Evolutionary conservation across 2,113 vertebrate species (phyloP), one percentile per base, ranked within the genome.

Genomic region (Sapayoa aenigma): DNA sequence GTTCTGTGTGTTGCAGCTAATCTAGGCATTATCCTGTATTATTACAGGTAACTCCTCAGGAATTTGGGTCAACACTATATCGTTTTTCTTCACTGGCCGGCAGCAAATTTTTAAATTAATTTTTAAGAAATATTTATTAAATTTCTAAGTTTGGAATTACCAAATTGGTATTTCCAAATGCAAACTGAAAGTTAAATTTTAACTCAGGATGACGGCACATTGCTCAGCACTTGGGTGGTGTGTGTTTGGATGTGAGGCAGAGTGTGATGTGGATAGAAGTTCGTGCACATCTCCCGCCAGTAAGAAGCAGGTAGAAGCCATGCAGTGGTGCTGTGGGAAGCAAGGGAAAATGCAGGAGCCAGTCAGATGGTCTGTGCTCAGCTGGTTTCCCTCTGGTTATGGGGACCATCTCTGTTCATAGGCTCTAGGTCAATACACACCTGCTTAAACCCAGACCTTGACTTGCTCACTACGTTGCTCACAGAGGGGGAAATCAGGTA

Each of bases 351-450:
- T 6, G 62, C 13, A 37, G 20, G 52, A 63, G 53, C 8, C 5
- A 6, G 13, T n/a, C 24, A 1, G 5, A 12, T 60, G 59, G 42
- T 33, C 31, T 4, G 2, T 6, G 5, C 41, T 33, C 55, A 42
- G 60, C 27, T 65, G 41, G 2, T 55, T 37, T 21, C 41, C 24
- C 37, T 37, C 33, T 55, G 69, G 27, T 37, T 35, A 1, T 0
- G 37, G 9, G 39, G 9, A 1, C 41, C 0, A 0, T 24, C n/a
- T 35, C 31, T 0, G 0, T 25, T 27, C 14, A 0, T 13, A 11
- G 66, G 6, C 69, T 46, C 19, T 12, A 2, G 66, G 37, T 83
- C 49, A 7, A 7, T 33, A 22, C 8, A 14, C 10, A 2, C 9
- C 33, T 30, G 15, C 52, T 56, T 47, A 35, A 58, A 28, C 56